Percentiles rank a stretch among this genome's conserved stretches.
These are phyloP conservation scores for Halcyon malimbica DNA, from an alignment of 2,113 vertebrate species.

Conservation along the genomic window DNA sequence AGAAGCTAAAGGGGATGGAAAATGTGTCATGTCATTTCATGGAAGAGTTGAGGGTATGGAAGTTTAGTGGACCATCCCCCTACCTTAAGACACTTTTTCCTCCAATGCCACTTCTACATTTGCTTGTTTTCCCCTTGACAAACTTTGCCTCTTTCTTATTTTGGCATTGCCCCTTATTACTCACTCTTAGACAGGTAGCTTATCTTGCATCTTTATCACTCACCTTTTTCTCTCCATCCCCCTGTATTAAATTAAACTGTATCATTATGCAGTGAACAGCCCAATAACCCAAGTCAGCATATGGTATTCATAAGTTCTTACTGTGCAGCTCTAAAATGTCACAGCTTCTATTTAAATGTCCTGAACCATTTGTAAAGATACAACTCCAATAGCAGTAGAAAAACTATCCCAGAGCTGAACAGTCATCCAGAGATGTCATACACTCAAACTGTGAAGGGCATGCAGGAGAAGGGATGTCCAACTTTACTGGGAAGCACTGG, in stretches of 20 bases:
- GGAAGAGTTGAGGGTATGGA: not conserved
- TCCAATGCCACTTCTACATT: not conserved
- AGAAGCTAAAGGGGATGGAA: constrained; percentile 8
- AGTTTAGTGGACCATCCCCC: not conserved
- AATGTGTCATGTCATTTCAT: not conserved
- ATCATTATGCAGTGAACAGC: constrained; percentile 4
- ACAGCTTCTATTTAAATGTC: not conserved
- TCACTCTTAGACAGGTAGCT: not conserved
- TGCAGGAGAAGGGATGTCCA: not conserved
- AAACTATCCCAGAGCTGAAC: not conserved
- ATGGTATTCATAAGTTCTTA: constrained; percentile 3
- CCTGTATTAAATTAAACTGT: not conserved
- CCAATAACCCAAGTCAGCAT: not conserved
- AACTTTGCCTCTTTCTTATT: not conserved
- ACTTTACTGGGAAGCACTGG: not conserved
- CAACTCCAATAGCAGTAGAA: not conserved
- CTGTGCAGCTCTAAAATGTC: not conserved
- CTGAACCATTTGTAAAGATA: not conserved
- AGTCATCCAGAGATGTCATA: not conserved
- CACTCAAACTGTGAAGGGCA: not conserved
- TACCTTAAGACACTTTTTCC: not conserved
- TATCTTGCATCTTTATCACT: not conserved
- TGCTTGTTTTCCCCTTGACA: not conserved
- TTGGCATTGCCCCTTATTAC: not conserved
- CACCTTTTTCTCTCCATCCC: not conserved